Evolutionary conservation across 2,797 vertebrate genomes (phyloP).

Genomic region (Clarias pachynema): DNA sequence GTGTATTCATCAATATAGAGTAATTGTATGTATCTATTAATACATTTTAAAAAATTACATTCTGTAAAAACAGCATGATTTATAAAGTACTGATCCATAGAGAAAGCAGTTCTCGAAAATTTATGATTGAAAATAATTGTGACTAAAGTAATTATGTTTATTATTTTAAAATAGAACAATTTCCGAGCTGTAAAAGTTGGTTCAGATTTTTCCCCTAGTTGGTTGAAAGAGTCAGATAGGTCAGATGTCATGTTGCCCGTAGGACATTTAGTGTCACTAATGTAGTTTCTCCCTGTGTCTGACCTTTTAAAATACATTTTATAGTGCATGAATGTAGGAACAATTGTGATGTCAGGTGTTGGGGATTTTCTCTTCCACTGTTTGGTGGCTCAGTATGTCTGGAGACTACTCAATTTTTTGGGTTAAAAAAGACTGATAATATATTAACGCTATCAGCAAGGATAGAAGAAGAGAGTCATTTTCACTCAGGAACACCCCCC

Average conservation of each 20-base stretch:
- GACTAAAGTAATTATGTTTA: not conserved
- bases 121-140: not conserved
- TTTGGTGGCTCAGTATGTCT: not conserved
- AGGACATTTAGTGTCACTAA: not conserved
- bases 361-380: not conserved
- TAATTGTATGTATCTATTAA: too few species aligned
- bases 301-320: not conserved
- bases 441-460: not conserved
- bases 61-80: too few species aligned
- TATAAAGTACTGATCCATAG: too few species aligned
- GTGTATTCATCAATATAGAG: too few species aligned
- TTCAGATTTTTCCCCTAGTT: not conserved
- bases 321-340: not conserved
- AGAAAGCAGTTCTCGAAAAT: not conserved
- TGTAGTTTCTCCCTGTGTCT: not conserved
- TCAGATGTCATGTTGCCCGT: slow-evolving; percentile 5
- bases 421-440: not conserved
- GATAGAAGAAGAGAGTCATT: not conserved
- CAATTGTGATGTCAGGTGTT: not conserved
- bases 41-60: too few species aligned
- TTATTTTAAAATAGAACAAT: not conserved
- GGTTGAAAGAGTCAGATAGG: not conserved
- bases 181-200: not conserved
- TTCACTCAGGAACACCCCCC: not conserved
- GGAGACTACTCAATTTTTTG: not conserved